Conservation (phyloP, 1,140 invertebrate species). For the Drosophila pseudoobscura region DNA sequence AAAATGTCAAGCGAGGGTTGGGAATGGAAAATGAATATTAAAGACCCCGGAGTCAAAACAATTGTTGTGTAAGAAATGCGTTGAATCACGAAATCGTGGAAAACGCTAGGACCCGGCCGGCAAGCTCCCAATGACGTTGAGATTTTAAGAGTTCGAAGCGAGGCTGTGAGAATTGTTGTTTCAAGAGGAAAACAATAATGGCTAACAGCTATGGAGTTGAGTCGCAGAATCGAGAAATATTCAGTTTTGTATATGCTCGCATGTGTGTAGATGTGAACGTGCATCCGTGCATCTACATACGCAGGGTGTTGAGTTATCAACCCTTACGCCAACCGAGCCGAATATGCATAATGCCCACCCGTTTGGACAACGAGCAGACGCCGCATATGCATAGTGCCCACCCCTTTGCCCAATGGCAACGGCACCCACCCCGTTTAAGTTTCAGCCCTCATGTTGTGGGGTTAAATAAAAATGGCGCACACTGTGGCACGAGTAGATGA, state of each 20-base stretch:
- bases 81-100: slow-evolving; percentile 41
- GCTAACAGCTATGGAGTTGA: no score
- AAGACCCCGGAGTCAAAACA: slow-evolving; percentile 5
- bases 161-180: no score
- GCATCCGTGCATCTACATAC: slow-evolving; percentile 5
- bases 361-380: slow-evolving; percentile 51
- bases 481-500: slow-evolving; percentile 24
- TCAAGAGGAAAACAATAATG: no score
- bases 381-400: slow-evolving; percentile 69
- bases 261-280: slow-evolving; percentile 9
- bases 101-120: slow-evolving; percentile 1
- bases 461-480: slow-evolving; percentile 76
- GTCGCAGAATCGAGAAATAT: no score
- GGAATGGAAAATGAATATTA: no score
- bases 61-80: slow-evolving; percentile 42
- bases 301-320: slow-evolving; percentile 33
- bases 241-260: slow-evolving; percentile 4
- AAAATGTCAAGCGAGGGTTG: slow-evolving; percentile 1
- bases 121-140: no score
- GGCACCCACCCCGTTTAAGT: slow-evolving; percentile 61
- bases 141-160: no score
- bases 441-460: slow-evolving; percentile 52
- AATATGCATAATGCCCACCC: slow-evolving; percentile 69
- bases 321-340: slow-evolving; percentile 42
- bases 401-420: slow-evolving; percentile 51